Percentiles rank a stretch among this genome's conserved stretches.
phyloP scores from a whole-genome alignment of 2,797 vertebrate genomes.

The Siniperca obscura region DNA sequence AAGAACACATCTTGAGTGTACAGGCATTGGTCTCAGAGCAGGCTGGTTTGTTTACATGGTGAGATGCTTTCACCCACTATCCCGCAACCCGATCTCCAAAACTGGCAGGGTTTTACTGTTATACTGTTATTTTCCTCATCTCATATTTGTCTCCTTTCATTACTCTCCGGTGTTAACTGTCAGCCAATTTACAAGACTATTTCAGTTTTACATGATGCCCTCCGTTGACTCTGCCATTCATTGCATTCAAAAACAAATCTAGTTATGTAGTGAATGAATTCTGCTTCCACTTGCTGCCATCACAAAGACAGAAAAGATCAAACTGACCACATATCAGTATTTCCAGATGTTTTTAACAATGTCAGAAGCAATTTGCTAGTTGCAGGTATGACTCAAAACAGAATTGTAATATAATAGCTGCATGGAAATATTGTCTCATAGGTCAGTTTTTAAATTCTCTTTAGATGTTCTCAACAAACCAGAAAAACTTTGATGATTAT shows the following conservation, averaged over 20 bases:
- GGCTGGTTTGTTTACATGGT: conserved; percentile 58
- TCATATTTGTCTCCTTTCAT: conserved; percentile 46
- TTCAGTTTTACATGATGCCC: conserved; percentile 41
- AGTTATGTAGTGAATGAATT: conserved; percentile 19
- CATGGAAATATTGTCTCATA: conserved; percentile 17
- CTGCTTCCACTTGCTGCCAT: conserved; percentile 5
- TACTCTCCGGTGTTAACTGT: conserved; percentile 51
- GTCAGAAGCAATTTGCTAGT: conserved; percentile 25
- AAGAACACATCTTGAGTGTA: conserved; percentile 35
- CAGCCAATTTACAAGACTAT: conserved; percentile 51
- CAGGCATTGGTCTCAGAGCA: conserved; percentile 34
- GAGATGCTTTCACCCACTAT: conserved; percentile 52
- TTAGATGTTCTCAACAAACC: conserved; percentile 15
- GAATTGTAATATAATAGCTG: conserved; percentile 8
- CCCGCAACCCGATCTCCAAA: conserved; percentile 39
- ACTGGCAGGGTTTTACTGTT: conserved; percentile 52
- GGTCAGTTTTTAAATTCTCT: conserved; percentile 14
- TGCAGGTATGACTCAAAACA: conserved; percentile 19
- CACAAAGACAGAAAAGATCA: conserved; percentile 15
- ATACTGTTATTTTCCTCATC: conserved; percentile 48
- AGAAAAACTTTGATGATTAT: conserved; percentile 10
- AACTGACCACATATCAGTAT: conserved; percentile 14
- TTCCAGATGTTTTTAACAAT: conserved; percentile 34
- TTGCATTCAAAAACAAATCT: conserved; percentile 33
- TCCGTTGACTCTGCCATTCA: conserved; percentile 32